phyloP scores from a whole-genome alignment of 2,113 vertebrate genomes.

The Tor tambroides region DNA sequence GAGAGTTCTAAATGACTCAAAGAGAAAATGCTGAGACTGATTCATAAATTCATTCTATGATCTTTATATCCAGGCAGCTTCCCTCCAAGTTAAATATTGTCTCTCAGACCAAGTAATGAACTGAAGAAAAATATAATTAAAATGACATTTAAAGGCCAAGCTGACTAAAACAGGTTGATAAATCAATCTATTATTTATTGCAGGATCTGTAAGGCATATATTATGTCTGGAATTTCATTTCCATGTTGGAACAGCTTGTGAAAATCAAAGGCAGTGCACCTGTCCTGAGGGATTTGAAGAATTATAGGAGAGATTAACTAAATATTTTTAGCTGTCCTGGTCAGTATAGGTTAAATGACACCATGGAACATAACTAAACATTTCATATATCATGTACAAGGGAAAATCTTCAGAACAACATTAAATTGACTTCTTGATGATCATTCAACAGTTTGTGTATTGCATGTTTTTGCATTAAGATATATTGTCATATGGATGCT shows the following conservation, averaged over 20 bases:
- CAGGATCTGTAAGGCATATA: slow-evolving; percentile 51
- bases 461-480: neutral
- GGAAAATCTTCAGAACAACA: neutral
- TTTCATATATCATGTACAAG: neutral
- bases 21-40: slow-evolving; percentile 11
- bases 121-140: slow-evolving; percentile 48
- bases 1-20: slow-evolving; percentile 32
- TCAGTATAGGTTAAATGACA: slow-evolving; percentile 23
- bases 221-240: slow-evolving; percentile 45
- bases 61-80: slow-evolving; percentile 36
- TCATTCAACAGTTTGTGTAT: neutral
- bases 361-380: slow-evolving; percentile 12
- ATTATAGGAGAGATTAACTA: slow-evolving; percentile 21
- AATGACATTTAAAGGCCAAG: slow-evolving; percentile 45
- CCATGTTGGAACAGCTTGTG: slow-evolving; percentile 37
- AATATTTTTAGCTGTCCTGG: slow-evolving; percentile 14
- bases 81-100: slow-evolving; percentile 48
- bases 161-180: slow-evolving; percentile 45
- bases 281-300: neutral
- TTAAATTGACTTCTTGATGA: neutral
- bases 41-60: slow-evolving; percentile 38
- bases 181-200: slow-evolving; percentile 62
- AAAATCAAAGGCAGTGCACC: slow-evolving; percentile 3
- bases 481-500: neutral
- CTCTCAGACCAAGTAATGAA: slow-evolving; percentile 40